Evolutionary conservation across 2,113 vertebrate species (phyloP).

Genomic region (Proterorhinus semilunaris): DNA sequence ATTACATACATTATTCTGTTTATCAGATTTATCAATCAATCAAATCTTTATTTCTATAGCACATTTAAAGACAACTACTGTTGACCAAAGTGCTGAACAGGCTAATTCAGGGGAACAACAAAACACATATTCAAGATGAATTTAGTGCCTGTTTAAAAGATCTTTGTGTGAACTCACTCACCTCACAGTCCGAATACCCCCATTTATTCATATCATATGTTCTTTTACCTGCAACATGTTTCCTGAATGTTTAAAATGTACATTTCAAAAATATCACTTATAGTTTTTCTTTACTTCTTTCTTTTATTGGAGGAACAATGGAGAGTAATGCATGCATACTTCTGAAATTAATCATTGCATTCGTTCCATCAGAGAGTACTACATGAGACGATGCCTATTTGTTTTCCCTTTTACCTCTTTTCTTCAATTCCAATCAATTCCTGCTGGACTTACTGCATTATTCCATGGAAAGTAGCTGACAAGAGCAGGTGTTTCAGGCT

Average conservation of each 20-base stretch:
- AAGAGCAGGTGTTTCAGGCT: constrained; percentile 73
- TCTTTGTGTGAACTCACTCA: constrained; percentile 35
- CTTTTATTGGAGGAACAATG: constrained; percentile 5
- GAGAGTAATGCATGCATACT: constrained; percentile 39
- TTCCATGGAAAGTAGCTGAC: constrained; percentile 74
- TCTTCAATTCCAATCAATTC: constrained; percentile 71
- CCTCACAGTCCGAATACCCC: constrained; percentile 33
- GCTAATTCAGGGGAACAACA: neutral
- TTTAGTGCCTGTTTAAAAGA: neutral
- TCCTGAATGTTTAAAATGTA: too few species aligned
- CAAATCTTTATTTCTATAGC: too few species aligned
- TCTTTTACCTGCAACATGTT: constrained; percentile 21
- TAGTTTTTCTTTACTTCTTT: neutral
- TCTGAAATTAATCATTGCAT: constrained; percentile 69
- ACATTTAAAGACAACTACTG: too few species aligned
- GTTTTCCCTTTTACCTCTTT: constrained; percentile 40
- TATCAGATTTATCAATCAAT: too few species aligned
- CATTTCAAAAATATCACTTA: too few species aligned
- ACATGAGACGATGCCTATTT: constrained; percentile 65
- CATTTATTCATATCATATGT: constrained; percentile 34
- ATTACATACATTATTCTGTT: too few species aligned
- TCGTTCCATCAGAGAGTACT: constrained; percentile 70
- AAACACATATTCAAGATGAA: neutral
- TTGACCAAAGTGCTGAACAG: too few species aligned
- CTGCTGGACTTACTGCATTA: constrained; percentile 75